Evolutionary conservation across 1,140 invertebrate species (phyloP), one percentile per base, ranked within the genome.

Genomic region (Lepidostoma basale): DNA sequence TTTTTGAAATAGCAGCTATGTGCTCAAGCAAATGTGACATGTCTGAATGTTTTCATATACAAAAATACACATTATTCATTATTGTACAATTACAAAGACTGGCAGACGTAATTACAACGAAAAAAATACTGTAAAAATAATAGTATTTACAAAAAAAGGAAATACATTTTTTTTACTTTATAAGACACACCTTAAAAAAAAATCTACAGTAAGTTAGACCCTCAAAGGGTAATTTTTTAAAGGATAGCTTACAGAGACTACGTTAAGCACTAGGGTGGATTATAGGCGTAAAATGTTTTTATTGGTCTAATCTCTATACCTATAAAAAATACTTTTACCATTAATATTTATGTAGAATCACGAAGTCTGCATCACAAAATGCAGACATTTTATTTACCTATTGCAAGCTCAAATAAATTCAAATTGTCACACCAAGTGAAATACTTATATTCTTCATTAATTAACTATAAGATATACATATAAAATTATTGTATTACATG

Each of bases 41-140:
- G 44, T 28, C 60, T 33, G 60, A 49, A 65, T 54, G 40, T 26
- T 45, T 63, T 39, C 42, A 63, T 47, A 63, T 65, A 65, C 47
- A 65, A 65, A 54, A 65, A 54, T 65, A 65, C 62, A 54, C 54
- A 64, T 52, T 49, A 44, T 44, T 59, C 18, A 45, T 42, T 16
- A 62, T 14, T 47, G 12, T 33, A 36, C 16, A 20, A 49, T 49
- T 56, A 14, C 8, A 63, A 63, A 45, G 25, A 33, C 22, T 47
- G 14, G 28, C 14, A 16, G 28, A n/a, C 42, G n/a, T 47, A 49
- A 10, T 18, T 39, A 40, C 2, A 36, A 59, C n/a, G 18, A 10
- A 59, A 39, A 12, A 36, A 40, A 39, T 10, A 39, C 36, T 23
- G 8, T 59, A 20, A 59, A 36, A 39, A 22, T n/a, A n/a, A n/a